These are phyloP conservation scores for Drymodes brunneopygia DNA, from an alignment of 2,113 vertebrate species.

Conservation along the genomic window DNA sequence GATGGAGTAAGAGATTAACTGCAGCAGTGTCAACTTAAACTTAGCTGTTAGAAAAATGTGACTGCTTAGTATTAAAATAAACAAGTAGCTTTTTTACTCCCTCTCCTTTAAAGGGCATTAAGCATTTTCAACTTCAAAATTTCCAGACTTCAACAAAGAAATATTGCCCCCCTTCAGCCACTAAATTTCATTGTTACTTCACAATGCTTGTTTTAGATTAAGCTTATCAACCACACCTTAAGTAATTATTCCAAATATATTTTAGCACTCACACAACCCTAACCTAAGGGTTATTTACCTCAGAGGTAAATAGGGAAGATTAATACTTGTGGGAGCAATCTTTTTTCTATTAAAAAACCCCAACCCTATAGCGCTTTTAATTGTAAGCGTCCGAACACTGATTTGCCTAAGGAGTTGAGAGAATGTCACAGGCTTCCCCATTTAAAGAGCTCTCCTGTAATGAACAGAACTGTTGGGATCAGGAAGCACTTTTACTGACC, in stretches of 20 bases:
- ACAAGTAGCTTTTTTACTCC: not conserved
- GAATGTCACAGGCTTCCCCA: not conserved
- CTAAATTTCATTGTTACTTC: not conserved
- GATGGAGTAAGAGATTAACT: not conserved
- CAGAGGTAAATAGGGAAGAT: not conserved
- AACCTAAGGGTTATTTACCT: no score
- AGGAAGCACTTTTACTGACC: not conserved
- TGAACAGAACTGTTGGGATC: not conserved
- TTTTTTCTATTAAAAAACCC: not conserved
- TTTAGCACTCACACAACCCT: not conserved
- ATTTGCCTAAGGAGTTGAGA: not conserved
- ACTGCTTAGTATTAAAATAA: not conserved
- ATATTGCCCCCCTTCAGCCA: not conserved
- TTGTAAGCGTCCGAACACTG: not conserved
- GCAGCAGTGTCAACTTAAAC: not conserved
- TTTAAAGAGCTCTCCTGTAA: not conserved
- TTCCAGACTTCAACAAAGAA: not conserved
- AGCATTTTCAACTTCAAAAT: not conserved
- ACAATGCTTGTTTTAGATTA: not conserved
- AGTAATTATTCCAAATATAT: not conserved
- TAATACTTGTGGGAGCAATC: not conserved
- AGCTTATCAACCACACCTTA: not conserved
- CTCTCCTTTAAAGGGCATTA: not conserved
- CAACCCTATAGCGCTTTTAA: not conserved
- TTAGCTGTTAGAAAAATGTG: not conserved